A percentile compares a stretch with the other conserved stretches of the same genome.
Evolutionary conservation across 2,888 invertebrate species (phyloP).

Genomic region (Xestobium rufovillosum): DNA sequence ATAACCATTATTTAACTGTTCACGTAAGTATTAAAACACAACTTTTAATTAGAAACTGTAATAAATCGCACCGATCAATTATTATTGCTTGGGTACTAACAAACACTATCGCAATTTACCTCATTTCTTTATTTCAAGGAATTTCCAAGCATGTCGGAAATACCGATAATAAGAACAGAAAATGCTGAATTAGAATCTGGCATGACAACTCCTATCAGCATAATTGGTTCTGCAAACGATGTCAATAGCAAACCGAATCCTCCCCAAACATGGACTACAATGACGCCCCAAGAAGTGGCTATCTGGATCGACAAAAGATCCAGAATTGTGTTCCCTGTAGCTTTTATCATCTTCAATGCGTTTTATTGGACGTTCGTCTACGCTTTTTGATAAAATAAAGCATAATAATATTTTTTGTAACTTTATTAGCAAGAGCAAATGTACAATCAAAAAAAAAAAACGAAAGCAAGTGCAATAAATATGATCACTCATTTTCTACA

Average conservation of each 20-base stretch:
- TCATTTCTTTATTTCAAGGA: slow-evolving; percentile 22
- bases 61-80: no score
- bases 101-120: slow-evolving; percentile 10
- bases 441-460: no score
- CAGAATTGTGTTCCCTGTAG: slow-evolving; percentile 66
- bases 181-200: slow-evolving; percentile 58
- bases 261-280: slow-evolving; percentile 64
- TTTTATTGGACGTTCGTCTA: slow-evolving; percentile 31
- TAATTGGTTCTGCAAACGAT: no score
- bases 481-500: no score
- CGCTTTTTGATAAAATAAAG: slow-evolving; percentile 13
- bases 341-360: slow-evolving; percentile 72
- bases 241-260: slow-evolving; percentile 19
- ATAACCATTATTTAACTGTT: slow-evolving; percentile 69
- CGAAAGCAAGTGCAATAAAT: no score
- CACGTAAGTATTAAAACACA: slow-evolving; percentile 58
- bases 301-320: slow-evolving; percentile 80
- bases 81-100: no score
- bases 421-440: no score
- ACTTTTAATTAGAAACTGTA: no score
- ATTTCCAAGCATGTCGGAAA: slow-evolving; percentile 52
- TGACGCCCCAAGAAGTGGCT: slow-evolving; percentile 83
- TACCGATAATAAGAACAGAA: slow-evolving; percentile 64
- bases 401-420: no score
- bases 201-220: slow-evolving; percentile 18